Base-by-base conservation (phyloP, 1,140 invertebrate genomes). In the Leptopilina boulardi region DNA sequence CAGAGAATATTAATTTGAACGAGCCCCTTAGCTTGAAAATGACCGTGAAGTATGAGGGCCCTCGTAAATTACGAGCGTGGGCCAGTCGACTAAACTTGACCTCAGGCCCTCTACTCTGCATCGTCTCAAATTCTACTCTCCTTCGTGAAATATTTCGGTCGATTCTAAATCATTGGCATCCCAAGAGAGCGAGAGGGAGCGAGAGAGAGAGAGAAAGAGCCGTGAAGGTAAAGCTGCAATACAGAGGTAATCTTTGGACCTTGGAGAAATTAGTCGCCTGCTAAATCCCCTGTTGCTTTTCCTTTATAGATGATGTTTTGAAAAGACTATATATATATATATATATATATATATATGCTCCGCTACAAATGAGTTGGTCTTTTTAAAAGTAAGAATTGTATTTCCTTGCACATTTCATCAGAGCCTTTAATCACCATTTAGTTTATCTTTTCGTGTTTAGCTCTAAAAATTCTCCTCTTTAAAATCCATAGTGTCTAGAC, bases 161-260 rank as follows among this genome's bases (percentile, higher is more conserved):
- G 44, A 51, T 70, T 79, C 79, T 79, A 82, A 82, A 79, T 80
- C 77, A 80, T 80, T 74, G 78, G 74, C 80, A 73, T 78, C 77
- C 74, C 78, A 30, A 75, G 80, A 76, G 66, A 70, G 44, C 11
- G 26, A 11, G 56, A 15, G 56, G 51, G 44, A 66, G 26, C 6
- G 26, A 15, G 56, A 30, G 56, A 13, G 56, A 23, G 11, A 1
- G 19, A n/a, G 38, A 41, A 41, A 41, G 9, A 41, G 38, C 3
- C 4, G 9, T 4, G 38, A 4, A 42, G 41, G 13, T 2, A 42
- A 42, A 42, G 41, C 9, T 11, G 41, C 41, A 42, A 42, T 13
- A 42, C 34, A 38, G 34, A 44, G 42, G 47, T 51, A 51, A 51
- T 51, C 34, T 51, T 51, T 18, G n/a, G n/a, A 51, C 13, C 5